Percentiles rank a stretch among this genome's conserved stretches.
Conservation (phyloP, 2,888 invertebrate species). For the Xiphydria camelus region DNA sequence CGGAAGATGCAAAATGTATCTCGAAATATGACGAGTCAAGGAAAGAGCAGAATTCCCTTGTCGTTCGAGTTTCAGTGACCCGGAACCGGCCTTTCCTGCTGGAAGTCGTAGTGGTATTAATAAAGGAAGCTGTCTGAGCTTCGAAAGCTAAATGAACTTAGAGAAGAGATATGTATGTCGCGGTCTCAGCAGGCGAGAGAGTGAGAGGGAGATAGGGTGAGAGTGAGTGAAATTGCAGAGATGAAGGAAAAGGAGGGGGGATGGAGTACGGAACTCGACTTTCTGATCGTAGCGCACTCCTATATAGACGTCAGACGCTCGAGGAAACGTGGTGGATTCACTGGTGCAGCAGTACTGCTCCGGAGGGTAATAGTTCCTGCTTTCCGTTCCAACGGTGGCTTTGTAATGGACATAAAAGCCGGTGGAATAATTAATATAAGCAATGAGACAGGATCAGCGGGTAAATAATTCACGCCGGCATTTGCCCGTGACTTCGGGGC, state of each 20-base stretch:
- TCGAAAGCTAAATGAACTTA: background rate
- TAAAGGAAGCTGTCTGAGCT: background rate
- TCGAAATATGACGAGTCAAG: too few relatives aligned
- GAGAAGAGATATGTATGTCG: background rate
- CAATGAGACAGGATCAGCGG: conserved; percentile 20
- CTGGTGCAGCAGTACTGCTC: conserved; percentile 21
- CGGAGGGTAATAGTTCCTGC: conserved; percentile 23
- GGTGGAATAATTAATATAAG: conserved; percentile 25
- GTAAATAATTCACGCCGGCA: conserved; percentile 23
- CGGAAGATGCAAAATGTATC: too few relatives aligned
- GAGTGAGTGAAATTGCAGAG: background rate
- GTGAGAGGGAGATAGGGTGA: background rate
- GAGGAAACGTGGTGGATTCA: too few relatives aligned
- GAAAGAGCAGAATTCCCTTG: too few relatives aligned
- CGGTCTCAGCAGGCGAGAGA: conserved; percentile 11
- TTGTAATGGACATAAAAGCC: conserved; percentile 32
- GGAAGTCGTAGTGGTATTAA: background rate
- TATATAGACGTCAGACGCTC: too few relatives aligned
- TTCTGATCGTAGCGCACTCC: conserved; percentile 24
- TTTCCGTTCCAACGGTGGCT: conserved; percentile 16
- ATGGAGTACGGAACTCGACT: conserved; percentile 21
- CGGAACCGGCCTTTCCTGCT: background rate
- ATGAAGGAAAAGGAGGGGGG: too few relatives aligned
- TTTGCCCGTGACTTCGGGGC: too few relatives aligned
- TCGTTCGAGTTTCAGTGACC: too few relatives aligned